A percentile compares a stretch with the other conserved stretches of the same genome.
These are phyloP conservation scores for Pogonophryne albipinna DNA, from an alignment of 2,797 vertebrate genomes.

Conservation along the genomic window DNA sequence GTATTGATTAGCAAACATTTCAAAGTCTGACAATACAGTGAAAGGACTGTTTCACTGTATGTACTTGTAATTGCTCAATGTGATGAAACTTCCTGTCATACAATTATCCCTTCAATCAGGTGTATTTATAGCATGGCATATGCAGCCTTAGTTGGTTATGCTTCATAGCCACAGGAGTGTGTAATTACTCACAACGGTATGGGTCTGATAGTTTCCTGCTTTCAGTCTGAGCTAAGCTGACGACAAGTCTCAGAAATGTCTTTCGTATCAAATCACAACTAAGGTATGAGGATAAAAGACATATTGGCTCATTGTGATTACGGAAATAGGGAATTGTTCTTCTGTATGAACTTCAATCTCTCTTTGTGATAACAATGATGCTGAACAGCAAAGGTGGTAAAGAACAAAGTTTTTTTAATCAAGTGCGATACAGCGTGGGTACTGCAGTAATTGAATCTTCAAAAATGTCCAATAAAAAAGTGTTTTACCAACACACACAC, in stretches of 20 bases:
- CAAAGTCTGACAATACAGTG: constrained; percentile 8
- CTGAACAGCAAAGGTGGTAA: neutral
- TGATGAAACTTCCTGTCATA: constrained; percentile 30
- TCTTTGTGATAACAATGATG: neutral
- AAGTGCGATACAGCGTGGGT: neutral
- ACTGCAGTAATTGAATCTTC: neutral
- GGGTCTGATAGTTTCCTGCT: constrained; percentile 26
- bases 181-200: constrained; percentile 46
- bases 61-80: constrained; percentile 17
- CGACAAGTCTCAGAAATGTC: constrained; percentile 30
- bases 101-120: constrained; percentile 61
- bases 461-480: neutral
- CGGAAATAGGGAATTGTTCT: neutral
- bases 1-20: constrained; percentile 17
- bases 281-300: neutral
- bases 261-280: constrained; percentile 7
- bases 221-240: constrained; percentile 19
- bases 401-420: neutral
- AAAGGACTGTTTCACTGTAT: constrained; percentile 24
- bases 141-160: constrained; percentile 54
- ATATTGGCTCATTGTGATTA: neutral
- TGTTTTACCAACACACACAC: neutral
- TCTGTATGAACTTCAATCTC: neutral
- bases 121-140: constrained; percentile 55
- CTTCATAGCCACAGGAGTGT: constrained; percentile 46